These are phyloP conservation scores for Folsomia candida DNA, from an alignment of 2,888 invertebrate genomes.

Conservation along the genomic window DNA sequence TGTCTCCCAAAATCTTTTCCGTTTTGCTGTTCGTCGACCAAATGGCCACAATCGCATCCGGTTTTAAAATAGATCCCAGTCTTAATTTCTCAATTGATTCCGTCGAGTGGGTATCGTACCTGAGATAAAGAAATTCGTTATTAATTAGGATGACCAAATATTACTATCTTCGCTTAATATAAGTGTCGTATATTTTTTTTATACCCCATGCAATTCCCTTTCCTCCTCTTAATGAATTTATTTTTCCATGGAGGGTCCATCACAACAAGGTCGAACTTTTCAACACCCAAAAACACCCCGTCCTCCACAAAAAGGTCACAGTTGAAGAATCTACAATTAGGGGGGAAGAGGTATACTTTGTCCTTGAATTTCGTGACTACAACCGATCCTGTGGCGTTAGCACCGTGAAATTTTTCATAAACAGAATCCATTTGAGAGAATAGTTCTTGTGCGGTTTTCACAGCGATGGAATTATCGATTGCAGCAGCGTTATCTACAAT, in stretches of 20 bases:
- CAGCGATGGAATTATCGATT: slow-evolving; percentile 55
- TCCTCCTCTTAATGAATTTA: slow-evolving; percentile 82
- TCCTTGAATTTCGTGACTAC: slow-evolving; percentile 58
- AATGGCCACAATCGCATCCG: slow-evolving; percentile 70
- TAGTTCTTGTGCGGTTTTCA: slow-evolving; percentile 54
- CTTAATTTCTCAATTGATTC: slow-evolving; percentile 71
- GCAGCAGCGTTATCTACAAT: slow-evolving; percentile 13
- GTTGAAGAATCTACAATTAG: slow-evolving; percentile 65
- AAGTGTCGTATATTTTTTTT: not conserved
- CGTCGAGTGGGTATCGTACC: slow-evolving; percentile 77
- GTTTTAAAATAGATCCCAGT: slow-evolving; percentile 61
- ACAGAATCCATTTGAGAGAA: slow-evolving; percentile 53
- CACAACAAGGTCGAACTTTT: slow-evolving; percentile 74
- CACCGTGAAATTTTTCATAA: slow-evolving; percentile 58
- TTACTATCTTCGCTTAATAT: not conserved
- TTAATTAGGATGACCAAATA: not conserved
- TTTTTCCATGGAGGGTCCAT: slow-evolving; percentile 97
- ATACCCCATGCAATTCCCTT: slow-evolving; percentile 54
- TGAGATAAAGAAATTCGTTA: slow-evolving; percentile 52
- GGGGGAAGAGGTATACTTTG: slow-evolving; percentile 61
- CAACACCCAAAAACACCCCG: slow-evolving; percentile 53
- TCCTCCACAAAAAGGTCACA: slow-evolving; percentile 61
- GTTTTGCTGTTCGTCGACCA: slow-evolving; percentile 88
- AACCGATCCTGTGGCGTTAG: slow-evolving; percentile 60
- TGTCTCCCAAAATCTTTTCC: slow-evolving; percentile 64